These are phyloP conservation scores for Dolichomitus sp. DNA, from an alignment of 2,888 invertebrate genomes.

Conservation along the genomic window DNA sequence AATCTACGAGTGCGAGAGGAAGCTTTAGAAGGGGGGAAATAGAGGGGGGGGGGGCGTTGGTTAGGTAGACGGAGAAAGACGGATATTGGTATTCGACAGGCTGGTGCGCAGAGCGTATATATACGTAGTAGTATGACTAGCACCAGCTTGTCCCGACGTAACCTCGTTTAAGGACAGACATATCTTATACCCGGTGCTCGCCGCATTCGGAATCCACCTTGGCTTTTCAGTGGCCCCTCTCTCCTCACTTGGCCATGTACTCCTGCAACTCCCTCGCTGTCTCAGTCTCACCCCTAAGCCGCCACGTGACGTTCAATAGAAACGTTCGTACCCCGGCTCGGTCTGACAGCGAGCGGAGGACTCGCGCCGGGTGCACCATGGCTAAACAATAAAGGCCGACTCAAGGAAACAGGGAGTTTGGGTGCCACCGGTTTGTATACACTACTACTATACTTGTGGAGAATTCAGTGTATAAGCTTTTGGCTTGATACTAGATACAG, in stretches of 20 bases:
- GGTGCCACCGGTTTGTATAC: not conserved
- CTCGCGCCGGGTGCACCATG: constrained; percentile 28
- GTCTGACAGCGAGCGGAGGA: constrained; percentile 25
- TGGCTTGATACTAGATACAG: constrained; percentile 1
- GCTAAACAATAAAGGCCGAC: constrained; percentile 52
- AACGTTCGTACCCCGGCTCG: constrained; percentile 40
- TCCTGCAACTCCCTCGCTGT: constrained; percentile 23
- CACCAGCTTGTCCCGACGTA: constrained; percentile 79
- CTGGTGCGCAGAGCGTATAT: constrained; percentile 49
- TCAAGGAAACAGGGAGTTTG: constrained; percentile 38
- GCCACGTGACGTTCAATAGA: constrained; percentile 51
- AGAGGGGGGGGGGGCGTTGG: constrained; percentile 26
- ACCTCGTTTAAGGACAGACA: constrained; percentile 75
- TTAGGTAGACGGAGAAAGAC: constrained; percentile 60
- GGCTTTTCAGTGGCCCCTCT: constrained; percentile 29
- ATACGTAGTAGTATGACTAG: constrained; percentile 73
- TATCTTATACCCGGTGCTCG: constrained; percentile 65
- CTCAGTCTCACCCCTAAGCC: constrained; percentile 15
- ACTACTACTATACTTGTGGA: constrained; percentile 5
- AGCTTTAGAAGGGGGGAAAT: constrained; percentile 60
- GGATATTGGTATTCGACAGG: constrained; percentile 67
- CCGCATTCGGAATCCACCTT: constrained; percentile 54
- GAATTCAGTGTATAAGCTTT: not conserved
- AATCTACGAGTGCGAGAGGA: constrained; percentile 65
- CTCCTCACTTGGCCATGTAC: constrained; percentile 37